Percentiles rank a stretch among this genome's conserved stretches.
Conservation (phyloP, 2,797 vertebrate species). For the Sylvia borin region DNA sequence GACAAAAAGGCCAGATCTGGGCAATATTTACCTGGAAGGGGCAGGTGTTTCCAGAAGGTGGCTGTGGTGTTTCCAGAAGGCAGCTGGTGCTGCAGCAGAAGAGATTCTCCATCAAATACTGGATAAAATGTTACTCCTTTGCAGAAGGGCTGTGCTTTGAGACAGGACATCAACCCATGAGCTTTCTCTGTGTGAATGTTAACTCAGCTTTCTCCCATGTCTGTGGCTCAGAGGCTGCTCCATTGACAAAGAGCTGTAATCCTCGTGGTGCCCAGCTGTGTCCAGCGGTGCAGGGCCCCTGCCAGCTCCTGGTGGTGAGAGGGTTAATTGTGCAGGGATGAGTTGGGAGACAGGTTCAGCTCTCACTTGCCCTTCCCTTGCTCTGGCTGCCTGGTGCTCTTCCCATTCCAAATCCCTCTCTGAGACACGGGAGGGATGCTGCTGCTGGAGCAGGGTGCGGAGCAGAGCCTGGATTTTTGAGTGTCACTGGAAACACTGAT, state of each 20-base stretch:
- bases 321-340: background rate
- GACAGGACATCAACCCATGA: background rate
- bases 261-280: accelerated
- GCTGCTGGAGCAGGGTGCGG: background rate
- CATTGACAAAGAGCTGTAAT: background rate
- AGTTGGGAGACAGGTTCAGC: background rate
- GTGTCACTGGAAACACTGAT: background rate
- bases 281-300: background rate
- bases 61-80: background rate
- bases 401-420: background rate
- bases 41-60: background rate
- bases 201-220: background rate
- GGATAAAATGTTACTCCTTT: background rate
- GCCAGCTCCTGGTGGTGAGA: background rate
- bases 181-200: background rate
- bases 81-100: background rate
- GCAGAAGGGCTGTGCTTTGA: background rate
- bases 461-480: background rate
- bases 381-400: background rate
- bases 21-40: background rate
- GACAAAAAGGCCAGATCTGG: background rate
- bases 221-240: background rate
- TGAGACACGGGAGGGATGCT: background rate
- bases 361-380: background rate
- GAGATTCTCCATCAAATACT: background rate